Conservation (phyloP, 2,888 invertebrate species). For the Drosophila anomelani region DNA sequence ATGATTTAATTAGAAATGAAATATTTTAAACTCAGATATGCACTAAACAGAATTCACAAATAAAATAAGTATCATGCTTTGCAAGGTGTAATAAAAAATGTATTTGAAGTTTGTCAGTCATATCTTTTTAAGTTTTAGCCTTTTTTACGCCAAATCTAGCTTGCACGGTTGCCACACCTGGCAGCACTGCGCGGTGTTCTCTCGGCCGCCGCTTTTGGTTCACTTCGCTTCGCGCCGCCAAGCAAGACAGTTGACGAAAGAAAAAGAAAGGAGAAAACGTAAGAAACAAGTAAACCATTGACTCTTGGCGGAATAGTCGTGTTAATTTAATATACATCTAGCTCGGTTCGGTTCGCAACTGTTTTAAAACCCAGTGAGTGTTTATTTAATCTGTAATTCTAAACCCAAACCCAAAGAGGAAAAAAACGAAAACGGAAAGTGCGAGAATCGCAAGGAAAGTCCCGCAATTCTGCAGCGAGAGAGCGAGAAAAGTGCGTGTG, state of each 20-base stretch:
- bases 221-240: no score
- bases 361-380: conserved; percentile 27
- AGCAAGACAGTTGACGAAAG: conserved; percentile 3
- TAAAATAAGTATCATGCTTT: no score
- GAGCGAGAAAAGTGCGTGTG: conserved; percentile 39
- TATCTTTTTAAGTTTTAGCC: neutral
- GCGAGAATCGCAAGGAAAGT: neutral
- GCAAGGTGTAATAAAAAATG: no score
- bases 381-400: neutral
- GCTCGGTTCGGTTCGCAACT: conserved; percentile 6
- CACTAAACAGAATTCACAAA: no score
- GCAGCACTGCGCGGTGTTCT: no score
- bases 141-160: neutral
- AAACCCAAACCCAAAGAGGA: neutral
- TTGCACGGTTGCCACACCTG: no score
- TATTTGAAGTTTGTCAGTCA: no score
- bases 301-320: conserved; percentile 17
- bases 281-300: neutral
- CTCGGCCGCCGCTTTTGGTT: no score
- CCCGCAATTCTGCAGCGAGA: conserved; percentile 9
- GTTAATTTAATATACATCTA: conserved; percentile 15
- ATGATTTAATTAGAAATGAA: no score
- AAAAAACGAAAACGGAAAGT: neutral
- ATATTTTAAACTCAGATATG: no score
- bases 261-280: no score